These are phyloP conservation scores for Rynchops niger DNA, from an alignment of 2,113 vertebrate species.

Conservation along the genomic window DNA sequence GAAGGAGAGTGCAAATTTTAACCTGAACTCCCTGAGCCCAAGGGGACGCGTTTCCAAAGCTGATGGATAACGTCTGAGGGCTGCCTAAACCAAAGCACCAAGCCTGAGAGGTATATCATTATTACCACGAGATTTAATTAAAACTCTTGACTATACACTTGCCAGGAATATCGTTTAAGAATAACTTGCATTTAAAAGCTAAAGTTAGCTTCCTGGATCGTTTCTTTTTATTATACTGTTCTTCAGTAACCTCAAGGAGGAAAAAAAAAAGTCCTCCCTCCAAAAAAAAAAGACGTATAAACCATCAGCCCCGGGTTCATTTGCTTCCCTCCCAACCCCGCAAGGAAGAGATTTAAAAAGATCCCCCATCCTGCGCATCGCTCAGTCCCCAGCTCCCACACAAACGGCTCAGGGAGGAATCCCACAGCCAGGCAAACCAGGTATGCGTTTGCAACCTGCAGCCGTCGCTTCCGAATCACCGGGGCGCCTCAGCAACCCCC, in stretches of 20 bases:
- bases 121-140: slow-evolving; percentile 33
- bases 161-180: not conserved
- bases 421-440: not conserved
- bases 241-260: not conserved
- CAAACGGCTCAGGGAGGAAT: not conserved
- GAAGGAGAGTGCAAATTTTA: not conserved
- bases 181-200: slow-evolving; percentile 13
- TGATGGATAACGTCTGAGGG: not conserved
- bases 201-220: not conserved
- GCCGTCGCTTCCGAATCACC: not conserved
- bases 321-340: not conserved
- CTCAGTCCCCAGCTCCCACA: not conserved
- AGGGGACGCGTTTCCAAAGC: not conserved
- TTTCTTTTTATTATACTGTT: not conserved
- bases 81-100: not conserved
- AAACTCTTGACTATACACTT: not conserved
- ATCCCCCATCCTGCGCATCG: not conserved
- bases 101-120: not conserved
- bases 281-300: not conserved
- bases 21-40: not conserved
- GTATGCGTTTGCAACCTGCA: not conserved
- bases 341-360: not conserved
- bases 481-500: not conserved
- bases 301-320: not conserved
- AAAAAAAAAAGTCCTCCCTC: not conserved